phyloP scores from a whole-genome alignment of 2,797 vertebrate genomes.

The Oreortyx pictus region DNA sequence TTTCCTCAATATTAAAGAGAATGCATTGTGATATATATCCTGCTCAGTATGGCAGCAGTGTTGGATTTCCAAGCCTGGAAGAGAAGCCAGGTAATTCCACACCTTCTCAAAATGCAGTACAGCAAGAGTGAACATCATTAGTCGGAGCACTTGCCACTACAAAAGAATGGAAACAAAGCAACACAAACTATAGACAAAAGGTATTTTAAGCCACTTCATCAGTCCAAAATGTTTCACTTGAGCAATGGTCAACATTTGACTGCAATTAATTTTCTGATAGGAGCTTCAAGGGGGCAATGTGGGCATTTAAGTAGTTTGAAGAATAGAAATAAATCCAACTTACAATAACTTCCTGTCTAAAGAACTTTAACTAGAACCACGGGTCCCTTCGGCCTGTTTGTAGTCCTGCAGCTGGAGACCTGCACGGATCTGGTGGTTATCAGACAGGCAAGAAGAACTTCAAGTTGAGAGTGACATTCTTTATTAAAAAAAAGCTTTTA shows the following conservation, averaged over 20 bases:
- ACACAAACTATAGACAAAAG: slow-evolving; percentile 53
- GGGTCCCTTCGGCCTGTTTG: background rate
- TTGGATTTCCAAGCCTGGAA: slow-evolving; percentile 31
- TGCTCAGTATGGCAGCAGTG: slow-evolving; percentile 10
- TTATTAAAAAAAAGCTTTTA: slow-evolving; percentile 61
- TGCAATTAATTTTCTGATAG: slow-evolving; percentile 24
- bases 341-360: slow-evolving; percentile 15
- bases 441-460: slow-evolving; percentile 60
- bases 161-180: slow-evolving; percentile 61
- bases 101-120: slow-evolving; percentile 34
- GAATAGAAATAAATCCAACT: slow-evolving; percentile 27
- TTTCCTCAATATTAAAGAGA: slow-evolving; percentile 46
- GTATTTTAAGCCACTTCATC: slow-evolving; percentile 16
- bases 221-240: slow-evolving; percentile 5
- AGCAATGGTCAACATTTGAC: slow-evolving; percentile 42
- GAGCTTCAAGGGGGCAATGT: slow-evolving; percentile 26
- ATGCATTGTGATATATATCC: slow-evolving; percentile 11
- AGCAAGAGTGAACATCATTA: slow-evolving; percentile 32
- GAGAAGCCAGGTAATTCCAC: slow-evolving; percentile 43
- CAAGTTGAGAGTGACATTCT: slow-evolving; percentile 53
- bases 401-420: background rate
- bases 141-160: slow-evolving; percentile 16
- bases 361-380: background rate
- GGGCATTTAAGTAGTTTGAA: slow-evolving; percentile 18
- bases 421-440: background rate